Evolutionary conservation across 1,140 invertebrate genomes (phyloP), one percentile per base, ranked within the genome.

Genomic region (Meteorus sp.): DNA sequence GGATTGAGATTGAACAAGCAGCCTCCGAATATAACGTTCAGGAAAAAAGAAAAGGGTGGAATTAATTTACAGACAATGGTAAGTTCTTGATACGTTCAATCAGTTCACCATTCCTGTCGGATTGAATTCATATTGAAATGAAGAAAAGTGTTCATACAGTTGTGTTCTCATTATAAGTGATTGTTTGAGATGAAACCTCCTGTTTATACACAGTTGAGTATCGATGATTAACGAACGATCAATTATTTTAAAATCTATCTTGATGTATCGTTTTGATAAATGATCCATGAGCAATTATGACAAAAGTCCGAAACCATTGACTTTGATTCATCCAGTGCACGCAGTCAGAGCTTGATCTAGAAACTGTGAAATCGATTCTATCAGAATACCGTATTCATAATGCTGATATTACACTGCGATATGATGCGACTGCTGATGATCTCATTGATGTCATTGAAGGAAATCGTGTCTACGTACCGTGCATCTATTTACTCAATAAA

Each of bases 351-450:
- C 80, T 99, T 50, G 98, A 99, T 79, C 69, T 88, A 20, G 98
- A 99, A 66, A 89, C 92, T 1, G 97, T 99, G 0, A 98, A 95
- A 82, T 90, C 92, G 6, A 99, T 99, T 75, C 80, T 99, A 20
- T 91, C 92, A 0, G 98, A 99, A 79, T 99, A 99, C 77, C 94
- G 93, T 80, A 99, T 99, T 60, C 94, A 98, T 73, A 99, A 99
- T 83, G 98, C 97, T 45, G 98, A 98, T 76, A 92, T 98, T 25
- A 95, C 93, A 0, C 79, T 98, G 4, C 85, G 93, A 64, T 96
- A 93, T 72, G 97, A 99, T 80, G 95, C 96, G 0, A 97, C 93
- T 2, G 91, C 92, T 65, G 98, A 99, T 78, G 98, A 99, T 80
- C 80, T 99, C 9, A 99, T 99, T 75, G 98, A 99, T 80, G 91